phyloP scores from a whole-genome alignment of 2,888 invertebrate species.

The Cerastis leucographa region DNA sequence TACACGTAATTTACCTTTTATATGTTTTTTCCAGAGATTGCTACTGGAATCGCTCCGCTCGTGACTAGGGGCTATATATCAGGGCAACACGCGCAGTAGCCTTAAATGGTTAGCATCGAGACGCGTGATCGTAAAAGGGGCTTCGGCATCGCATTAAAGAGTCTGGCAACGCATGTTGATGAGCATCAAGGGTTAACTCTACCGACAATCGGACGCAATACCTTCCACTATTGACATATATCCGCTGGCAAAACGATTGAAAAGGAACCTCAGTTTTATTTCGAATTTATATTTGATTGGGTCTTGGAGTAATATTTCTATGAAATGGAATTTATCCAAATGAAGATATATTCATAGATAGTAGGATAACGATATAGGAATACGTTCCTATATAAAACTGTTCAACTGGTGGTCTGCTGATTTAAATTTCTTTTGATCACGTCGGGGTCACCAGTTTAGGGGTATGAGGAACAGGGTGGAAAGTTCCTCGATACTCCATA shows the following conservation, averaged over 20 bases:
- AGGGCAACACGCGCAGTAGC: conserved; percentile 74
- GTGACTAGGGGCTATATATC: conserved; percentile 69
- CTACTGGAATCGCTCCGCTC: conserved; percentile 71
- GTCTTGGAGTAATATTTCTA: conserved; percentile 53
- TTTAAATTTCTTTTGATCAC: conserved; percentile 27
- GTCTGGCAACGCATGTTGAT: conserved; percentile 71
- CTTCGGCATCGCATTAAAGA: conserved; percentile 72
- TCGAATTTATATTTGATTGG: conserved; percentile 62
- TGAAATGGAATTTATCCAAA: conserved; percentile 54
- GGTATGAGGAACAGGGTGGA: too few species aligned
- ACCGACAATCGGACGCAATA: conserved; percentile 66
- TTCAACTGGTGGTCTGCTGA: conserved; percentile 18
- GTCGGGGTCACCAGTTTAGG: too few species aligned
- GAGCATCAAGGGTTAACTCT: conserved; percentile 67
- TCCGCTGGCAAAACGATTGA: conserved; percentile 61
- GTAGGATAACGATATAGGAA: conserved; percentile 5
- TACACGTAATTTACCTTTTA: conserved; percentile 32
- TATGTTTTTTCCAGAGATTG: conserved; percentile 59
- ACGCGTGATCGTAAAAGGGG: conserved; percentile 75
- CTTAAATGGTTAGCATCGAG: conserved; percentile 76
- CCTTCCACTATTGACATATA: conserved; percentile 67
- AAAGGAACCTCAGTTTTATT: conserved; percentile 56
- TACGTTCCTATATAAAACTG: conserved; percentile 7
- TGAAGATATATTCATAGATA: conserved; percentile 53
- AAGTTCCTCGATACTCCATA: too few species aligned